Evolutionary conservation across 1,140 invertebrate species (phyloP), one percentile per base, ranked within the genome.

Genomic region (Phymorhynchus buccinoides): DNA sequence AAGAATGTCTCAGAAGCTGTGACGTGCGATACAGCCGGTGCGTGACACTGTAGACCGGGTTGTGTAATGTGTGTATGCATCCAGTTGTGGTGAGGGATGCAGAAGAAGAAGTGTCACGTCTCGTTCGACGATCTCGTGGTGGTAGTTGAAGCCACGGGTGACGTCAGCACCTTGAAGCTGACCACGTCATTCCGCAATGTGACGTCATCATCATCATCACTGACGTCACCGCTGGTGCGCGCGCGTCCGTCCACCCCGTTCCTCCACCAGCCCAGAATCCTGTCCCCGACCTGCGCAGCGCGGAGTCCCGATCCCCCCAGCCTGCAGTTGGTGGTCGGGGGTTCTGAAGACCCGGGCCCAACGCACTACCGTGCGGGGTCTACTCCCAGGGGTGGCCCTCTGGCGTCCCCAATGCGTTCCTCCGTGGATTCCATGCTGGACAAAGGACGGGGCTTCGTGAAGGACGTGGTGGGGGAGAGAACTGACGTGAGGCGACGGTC

Each of bases 121-220:
- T 75, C 73, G 12, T 75, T 75, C 73, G 73, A 75, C 73, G 73
- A 75, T 27, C 73, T 75, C 18, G 73, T 75, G 37, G 37, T 75
- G 73, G 73, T 75, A 3, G 35, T 75, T 3, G 73, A 75, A 16
- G 39, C 73, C 37, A 22, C 73, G 9, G 73, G 73, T 27, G 73
- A 75, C 73, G 73, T 75, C 14, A 9, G 37, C 37, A 75, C 73
- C 73, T 37, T 75, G 35, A 39, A 27, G 14, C 32, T 75, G 27
- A 75, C 73, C 35, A 41, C 73, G 12, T 75, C 73, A 1, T 41
- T 75, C 73, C 42, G 73, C 37, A 41, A 41, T 16, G 2, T 75
- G 73, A 35, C 30, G 1, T 27, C 73, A 1, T 75, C 73, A 41
- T 41, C 35, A 1, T 39, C 37, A 1, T 22, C 71, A 1, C 16